These are phyloP conservation scores for western clawed frog (Xenopus tropicalis) DNA, from an alignment of 2,113 vertebrate species.

Conservation along the genomic window UCB_Xtro_10.0 CM004443.2:9823501-9824000, in stretches of 20 bases:
- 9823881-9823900: conserved; percentile 34
- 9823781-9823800: conserved; percentile 27
- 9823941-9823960: too few species aligned
- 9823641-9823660: too few species aligned
- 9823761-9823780: conserved; percentile 42
- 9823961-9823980: too few species aligned
- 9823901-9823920: conserved; percentile 39
- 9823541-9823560: too few species aligned
- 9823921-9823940: conserved; percentile 17
- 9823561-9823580: too few species aligned
- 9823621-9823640: too few species aligned
- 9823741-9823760: conserved; percentile 31
- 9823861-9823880: conserved; percentile 34
- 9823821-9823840: conserved; percentile 40
- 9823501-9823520: too few species aligned
- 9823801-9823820: conserved; percentile 33
- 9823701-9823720: conserved; percentile 18
- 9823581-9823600: too few species aligned
- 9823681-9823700: not conserved
- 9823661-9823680: conserved; percentile 20
- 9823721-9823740: conserved; percentile 19
- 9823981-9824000: too few species aligned
- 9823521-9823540: too few species aligned
- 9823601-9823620: too few species aligned
- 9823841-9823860: conserved; percentile 42